Evolutionary conservation across 2,888 invertebrate genomes (phyloP).

Genomic region (Sarcophaga rosellei): DNA sequence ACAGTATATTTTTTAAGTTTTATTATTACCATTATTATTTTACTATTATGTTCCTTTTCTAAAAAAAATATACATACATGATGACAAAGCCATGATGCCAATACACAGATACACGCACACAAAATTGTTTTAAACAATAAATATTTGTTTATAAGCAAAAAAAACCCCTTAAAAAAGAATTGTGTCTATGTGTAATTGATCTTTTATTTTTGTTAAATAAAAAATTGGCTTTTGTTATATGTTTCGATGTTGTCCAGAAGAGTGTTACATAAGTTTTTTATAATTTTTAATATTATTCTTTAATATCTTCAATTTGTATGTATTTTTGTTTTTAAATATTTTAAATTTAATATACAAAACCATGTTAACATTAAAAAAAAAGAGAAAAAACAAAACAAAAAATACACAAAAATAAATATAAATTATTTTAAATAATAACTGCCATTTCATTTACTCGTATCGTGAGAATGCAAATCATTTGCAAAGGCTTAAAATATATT

Average conservation of each 20-base stretch:
- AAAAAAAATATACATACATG: not conserved
- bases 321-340: conserved; percentile 61
- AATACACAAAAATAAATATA: conserved; percentile 56
- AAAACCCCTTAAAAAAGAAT: not conserved
- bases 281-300: conserved; percentile 39
- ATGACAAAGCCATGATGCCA: not conserved
- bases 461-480: too few relatives aligned
- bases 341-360: conserved; percentile 4
- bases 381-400: conserved; percentile 46
- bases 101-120: too few relatives aligned
- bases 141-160: conserved; percentile 24
- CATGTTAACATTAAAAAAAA: conserved; percentile 35
- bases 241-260: conserved; percentile 22
- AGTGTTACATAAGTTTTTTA: conserved; percentile 44
- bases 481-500: too few relatives aligned
- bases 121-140: conserved; percentile 6
- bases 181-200: not conserved
- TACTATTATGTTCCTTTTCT: conserved; percentile 4
- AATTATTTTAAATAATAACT: conserved; percentile 41
- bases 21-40: conserved; percentile 18
- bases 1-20: conserved; percentile 14
- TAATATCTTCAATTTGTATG: conserved; percentile 45
- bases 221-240: conserved; percentile 13
- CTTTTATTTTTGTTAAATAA: conserved; percentile 6
- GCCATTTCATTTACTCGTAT: too few relatives aligned